A percentile compares a stretch with the other conserved stretches of the same genome.
Evolutionary conservation across 1,140 invertebrate genomes (phyloP).

Genomic region (Stegodyphus mimosarum): DNA sequence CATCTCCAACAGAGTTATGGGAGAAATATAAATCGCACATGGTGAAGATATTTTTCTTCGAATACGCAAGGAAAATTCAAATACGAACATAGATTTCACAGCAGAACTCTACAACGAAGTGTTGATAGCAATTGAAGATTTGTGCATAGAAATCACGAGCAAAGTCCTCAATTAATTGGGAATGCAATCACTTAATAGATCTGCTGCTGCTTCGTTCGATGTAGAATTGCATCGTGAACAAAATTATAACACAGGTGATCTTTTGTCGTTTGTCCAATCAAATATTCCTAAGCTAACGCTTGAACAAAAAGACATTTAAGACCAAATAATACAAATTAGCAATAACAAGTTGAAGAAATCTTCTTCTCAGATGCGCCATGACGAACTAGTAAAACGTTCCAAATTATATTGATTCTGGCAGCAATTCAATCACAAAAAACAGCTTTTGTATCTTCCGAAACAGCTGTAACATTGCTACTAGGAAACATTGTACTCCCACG

Average conservation of each 20-base stretch:
- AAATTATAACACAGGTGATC: conserved; percentile 66
- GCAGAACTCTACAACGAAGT: conserved; percentile 63
- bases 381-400: conserved; percentile 39
- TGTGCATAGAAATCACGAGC: background rate
- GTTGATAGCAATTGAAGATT: background rate
- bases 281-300: conserved; percentile 43
- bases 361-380: background rate
- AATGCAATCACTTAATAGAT: conserved; percentile 46
- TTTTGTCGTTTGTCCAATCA: conserved; percentile 64
- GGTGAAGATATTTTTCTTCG: conserved; percentile 65
- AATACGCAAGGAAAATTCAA: conserved; percentile 33
- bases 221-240: conserved; percentile 63
- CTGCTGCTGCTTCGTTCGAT: conserved; percentile 42
- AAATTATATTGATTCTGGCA: conserved; percentile 16
- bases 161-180: background rate
- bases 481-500: conserved; percentile 60
- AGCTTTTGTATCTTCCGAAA: background rate
- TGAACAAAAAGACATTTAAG: background rate
- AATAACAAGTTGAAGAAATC: conserved; percentile 3
- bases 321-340: conserved; percentile 16
- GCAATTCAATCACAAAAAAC: conserved; percentile 17
- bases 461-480: conserved; percentile 59
- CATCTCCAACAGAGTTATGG: background rate
- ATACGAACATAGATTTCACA: conserved; percentile 62
- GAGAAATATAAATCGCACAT: conserved; percentile 33